Evolutionary conservation across 2,113 vertebrate genomes (phyloP), one percentile per base, ranked within the genome.

Genomic region (Thalassoma bifasciatum): DNA sequence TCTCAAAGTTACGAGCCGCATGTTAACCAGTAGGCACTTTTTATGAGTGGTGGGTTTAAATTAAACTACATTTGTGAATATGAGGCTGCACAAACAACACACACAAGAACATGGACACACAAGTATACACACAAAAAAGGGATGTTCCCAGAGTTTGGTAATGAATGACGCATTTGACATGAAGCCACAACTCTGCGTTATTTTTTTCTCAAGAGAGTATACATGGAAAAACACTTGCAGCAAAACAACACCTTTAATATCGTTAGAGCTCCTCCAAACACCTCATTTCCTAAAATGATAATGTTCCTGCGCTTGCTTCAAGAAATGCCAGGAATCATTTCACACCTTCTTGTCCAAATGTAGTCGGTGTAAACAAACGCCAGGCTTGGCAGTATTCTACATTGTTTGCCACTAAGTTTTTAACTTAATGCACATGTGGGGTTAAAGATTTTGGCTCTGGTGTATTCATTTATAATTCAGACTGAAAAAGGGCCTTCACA

Each of bases 11-110:
- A 90, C 83, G 72, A 91, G 89, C 76, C 4, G 30, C 79, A 68
- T 86, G 81, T 86, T 83, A 89, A 84, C 83, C 87, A 89, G 78
- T 79, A 77, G 83, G 74, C 64, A 44, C 75, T 72, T 91, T 91
- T 91, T 91, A 92, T 90, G 87, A 85, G 90, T 13, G 72, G 84
- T 75, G 84, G 84, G 77, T 87, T 88, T 81, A 88, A 91, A 91
- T 90, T 84, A 90, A 83, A 91, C 78, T 84, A 83, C 84, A 89
- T 92, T 89, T 89, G 87, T 85, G 79, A 85, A 88, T 92, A 89
- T 81, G 69, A 88, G 83, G 75, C 72, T 76, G 71, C 69, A 72
- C 67, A 88, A 86, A 88, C 89, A 87, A 75, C 72, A 79, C 30
- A 30, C 73, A 59, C 65, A 75, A 56, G 68, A 30, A 60, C 19